phyloP scores from a whole-genome alignment of 2,888 invertebrate genomes.

The Amphipyra tragopoginis region DNA sequence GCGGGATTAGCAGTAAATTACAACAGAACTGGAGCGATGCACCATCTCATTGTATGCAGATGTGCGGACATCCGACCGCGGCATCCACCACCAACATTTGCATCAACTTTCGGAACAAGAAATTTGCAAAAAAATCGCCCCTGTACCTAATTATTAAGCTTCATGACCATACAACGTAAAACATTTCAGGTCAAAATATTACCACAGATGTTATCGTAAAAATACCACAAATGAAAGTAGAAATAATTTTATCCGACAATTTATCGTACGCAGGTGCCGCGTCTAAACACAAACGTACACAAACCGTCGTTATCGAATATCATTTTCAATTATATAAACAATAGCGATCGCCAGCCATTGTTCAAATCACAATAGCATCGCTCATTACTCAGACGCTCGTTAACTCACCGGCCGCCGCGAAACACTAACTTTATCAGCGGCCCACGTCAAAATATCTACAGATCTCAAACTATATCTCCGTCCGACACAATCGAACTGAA shows the following conservation, averaged over 20 bases:
- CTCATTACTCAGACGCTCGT: constrained; percentile 89
- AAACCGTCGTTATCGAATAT: constrained; percentile 69
- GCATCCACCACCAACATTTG: constrained; percentile 76
- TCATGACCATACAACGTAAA: constrained; percentile 43
- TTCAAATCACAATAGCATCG: constrained; percentile 85
- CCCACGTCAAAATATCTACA: constrained; percentile 86
- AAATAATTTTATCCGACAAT: constrained; percentile 56
- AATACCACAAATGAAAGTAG: constrained; percentile 55
- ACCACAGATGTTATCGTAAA: constrained; percentile 41
- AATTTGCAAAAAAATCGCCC: constrained; percentile 76
- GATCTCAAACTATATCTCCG: constrained; percentile 84
- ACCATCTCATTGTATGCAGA: constrained; percentile 86
- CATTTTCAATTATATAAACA: constrained; percentile 87
- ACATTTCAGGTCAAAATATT: constrained; percentile 40
- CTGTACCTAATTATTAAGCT: constrained; percentile 69
- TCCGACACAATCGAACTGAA: constrained; percentile 82
- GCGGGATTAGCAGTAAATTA: constrained; percentile 83
- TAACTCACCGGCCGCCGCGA: constrained; percentile 83
- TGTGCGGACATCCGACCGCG: constrained; percentile 66
- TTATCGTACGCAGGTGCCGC: constrained; percentile 63
- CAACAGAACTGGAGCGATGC: constrained; percentile 80
- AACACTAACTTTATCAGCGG: constrained; percentile 88
- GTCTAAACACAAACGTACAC: constrained; percentile 54
- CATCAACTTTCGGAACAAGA: constrained; percentile 81
- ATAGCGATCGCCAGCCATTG: constrained; percentile 84